These are phyloP conservation scores for Cabera pusaria DNA, from an alignment of 2,888 invertebrate species.

Conservation along the genomic window DNA sequence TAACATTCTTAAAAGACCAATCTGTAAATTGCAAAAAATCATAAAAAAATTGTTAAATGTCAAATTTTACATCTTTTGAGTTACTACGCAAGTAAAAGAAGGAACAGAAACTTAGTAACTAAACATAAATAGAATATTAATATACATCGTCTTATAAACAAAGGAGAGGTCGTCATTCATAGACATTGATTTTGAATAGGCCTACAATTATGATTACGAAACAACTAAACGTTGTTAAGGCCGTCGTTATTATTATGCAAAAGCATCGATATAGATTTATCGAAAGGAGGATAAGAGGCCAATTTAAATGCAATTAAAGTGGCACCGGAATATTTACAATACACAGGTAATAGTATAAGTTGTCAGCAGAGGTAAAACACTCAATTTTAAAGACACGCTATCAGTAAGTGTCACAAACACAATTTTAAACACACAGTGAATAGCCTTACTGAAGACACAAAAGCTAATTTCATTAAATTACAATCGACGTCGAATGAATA, in stretches of 20 bases:
- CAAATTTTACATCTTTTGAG: conserved; percentile 20
- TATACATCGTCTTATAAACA: conserved; percentile 26
- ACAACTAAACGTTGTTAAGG: conserved; percentile 1
- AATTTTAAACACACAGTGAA: conserved; percentile 27
- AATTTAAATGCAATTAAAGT: conserved; percentile 3
- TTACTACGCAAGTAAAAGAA: conserved; percentile 15
- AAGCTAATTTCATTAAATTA: conserved; percentile 21
- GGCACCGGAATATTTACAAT: conserved; percentile 32
- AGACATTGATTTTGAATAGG: conserved; percentile 5
- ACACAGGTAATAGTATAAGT: conserved; percentile 24
- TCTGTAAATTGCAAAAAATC: conserved; percentile 65
- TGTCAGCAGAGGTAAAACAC: conserved; percentile 20
- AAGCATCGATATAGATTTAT: conserved; percentile 8
- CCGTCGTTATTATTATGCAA: conserved; percentile 12
- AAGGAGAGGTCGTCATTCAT: conserved; percentile 14
- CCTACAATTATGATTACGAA: conserved; percentile 7
- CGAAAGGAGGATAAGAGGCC: conserved; percentile 14
- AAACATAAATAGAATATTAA: conserved; percentile 31
- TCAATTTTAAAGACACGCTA: conserved; percentile 22
- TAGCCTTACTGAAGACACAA: conserved; percentile 26
- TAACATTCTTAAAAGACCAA: conserved; percentile 81
- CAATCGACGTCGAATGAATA: conserved; percentile 18
- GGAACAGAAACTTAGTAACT: conserved; percentile 23
- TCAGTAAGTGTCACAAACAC: conserved; percentile 22
- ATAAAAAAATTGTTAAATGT: conserved; percentile 27